Conservation (phyloP, 2,113 vertebrate genomes). For the Anoura caudifer region DNA sequence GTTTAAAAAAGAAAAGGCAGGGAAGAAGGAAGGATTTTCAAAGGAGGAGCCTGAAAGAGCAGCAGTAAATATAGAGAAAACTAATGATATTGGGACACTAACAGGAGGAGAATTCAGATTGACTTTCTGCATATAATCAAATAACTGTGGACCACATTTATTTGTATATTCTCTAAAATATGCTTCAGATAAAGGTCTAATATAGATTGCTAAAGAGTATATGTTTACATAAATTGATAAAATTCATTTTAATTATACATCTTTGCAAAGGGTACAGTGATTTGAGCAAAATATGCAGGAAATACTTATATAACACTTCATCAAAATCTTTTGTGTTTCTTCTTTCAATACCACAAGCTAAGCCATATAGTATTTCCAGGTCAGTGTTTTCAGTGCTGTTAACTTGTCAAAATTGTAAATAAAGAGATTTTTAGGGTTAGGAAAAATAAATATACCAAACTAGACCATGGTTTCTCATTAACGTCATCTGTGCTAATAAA, state of each 20-base stretch:
- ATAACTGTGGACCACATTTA: neutral
- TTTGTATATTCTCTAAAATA: neutral
- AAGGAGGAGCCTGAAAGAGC: neutral
- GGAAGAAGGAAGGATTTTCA: neutral
- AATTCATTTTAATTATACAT: neutral
- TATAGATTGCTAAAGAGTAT: neutral
- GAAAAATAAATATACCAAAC: neutral
- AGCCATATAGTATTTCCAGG: neutral
- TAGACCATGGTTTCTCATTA: conserved; percentile 6
- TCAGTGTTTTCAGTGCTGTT: neutral
- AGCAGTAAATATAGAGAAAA: neutral
- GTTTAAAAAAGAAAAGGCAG: neutral
- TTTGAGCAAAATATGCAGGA: neutral
- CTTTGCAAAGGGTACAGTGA: neutral
- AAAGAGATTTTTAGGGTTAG: neutral
- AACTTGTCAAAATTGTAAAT: neutral
- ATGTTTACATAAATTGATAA: neutral
- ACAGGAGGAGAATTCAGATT: neutral
- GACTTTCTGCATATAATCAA: neutral
- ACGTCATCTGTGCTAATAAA: neutral
- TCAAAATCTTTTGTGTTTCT: neutral
- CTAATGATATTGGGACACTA: neutral
- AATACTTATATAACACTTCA: neutral
- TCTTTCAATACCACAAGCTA: neutral
- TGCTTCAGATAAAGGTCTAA: neutral